Evolutionary conservation across 2,113 vertebrate species (phyloP).

Genomic region (Pelecanoides urinatrix): DNA sequence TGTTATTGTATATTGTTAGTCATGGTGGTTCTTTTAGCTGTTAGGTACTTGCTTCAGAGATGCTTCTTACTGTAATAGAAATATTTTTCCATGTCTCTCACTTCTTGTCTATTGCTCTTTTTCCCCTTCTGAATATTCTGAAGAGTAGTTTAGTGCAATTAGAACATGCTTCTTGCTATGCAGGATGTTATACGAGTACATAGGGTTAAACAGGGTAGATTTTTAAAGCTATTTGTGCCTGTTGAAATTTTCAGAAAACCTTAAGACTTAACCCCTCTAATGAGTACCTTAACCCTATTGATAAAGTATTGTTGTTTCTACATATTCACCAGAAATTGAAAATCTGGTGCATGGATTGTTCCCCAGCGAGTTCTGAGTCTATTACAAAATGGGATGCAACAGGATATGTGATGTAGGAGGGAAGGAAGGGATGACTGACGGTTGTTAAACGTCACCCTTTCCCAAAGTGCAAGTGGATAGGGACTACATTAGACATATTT

Average conservation of each 20-base stretch:
- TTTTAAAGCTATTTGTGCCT: not conserved
- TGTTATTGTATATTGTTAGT: not conserved
- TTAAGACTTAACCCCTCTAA: not conserved
- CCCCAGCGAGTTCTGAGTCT: not conserved
- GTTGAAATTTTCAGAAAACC: not conserved
- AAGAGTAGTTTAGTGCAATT: not conserved
- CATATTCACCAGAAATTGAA: not conserved
- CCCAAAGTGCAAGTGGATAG: not conserved
- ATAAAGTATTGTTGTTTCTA: not conserved
- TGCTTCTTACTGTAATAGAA: not conserved
- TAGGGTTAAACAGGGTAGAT: not conserved
- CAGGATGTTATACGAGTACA: not conserved
- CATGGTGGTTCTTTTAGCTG: not conserved
- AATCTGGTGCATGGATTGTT: not conserved
- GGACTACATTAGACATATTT: not conserved
- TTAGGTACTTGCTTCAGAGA: not conserved
- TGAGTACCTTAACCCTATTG: not conserved
- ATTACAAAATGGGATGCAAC: not conserved
- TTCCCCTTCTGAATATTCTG: not conserved
- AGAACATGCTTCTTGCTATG: not conserved
- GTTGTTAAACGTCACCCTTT: not conserved
- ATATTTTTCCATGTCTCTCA: not conserved
- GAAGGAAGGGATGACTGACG: not conserved
- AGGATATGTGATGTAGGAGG: not conserved
- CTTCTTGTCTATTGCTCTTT: not conserved